Evolutionary conservation across 2,888 invertebrate species (phyloP).

Genomic region (Oligia latruncula): DNA sequence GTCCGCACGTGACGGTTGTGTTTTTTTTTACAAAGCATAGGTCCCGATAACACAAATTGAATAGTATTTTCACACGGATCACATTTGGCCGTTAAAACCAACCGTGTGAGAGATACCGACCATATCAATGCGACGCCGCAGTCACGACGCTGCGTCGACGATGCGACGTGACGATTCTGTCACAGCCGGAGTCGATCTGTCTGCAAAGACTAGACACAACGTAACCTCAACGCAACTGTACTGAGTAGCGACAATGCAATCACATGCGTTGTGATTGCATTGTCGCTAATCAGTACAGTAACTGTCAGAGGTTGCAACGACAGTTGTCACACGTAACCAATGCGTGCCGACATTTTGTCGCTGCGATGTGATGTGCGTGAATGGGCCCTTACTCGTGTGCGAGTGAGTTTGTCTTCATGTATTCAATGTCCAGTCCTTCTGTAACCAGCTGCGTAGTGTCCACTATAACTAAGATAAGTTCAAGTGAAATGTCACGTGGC

Average conservation of each 20-base stretch:
- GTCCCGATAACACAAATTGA: not conserved
- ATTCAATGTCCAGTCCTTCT: slow-evolving; percentile 15
- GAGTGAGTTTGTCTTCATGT: not conserved
- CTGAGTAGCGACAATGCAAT: not conserved
- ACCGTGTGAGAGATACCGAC: not conserved
- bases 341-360: not conserved
- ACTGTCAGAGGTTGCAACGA: not conserved
- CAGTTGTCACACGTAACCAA: not conserved
- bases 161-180: not conserved
- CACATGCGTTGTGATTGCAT: not conserved
- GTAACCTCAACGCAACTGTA: not conserved
- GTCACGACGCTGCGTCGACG: not conserved
- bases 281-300: too few relatives aligned
- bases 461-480: slow-evolving; percentile 60
- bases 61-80: not conserved
- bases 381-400: not conserved
- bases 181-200: not conserved
- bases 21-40: not conserved
- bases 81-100: not conserved
- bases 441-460: slow-evolving; percentile 5
- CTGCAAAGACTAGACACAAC: not conserved
- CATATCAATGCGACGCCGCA: not conserved
- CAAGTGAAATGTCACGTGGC: slow-evolving; percentile 62
- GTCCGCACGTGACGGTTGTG: not conserved
- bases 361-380: not conserved